Evolutionary conservation across 2,888 invertebrate genomes (phyloP).

Genomic region (Chirona hameri): DNA sequence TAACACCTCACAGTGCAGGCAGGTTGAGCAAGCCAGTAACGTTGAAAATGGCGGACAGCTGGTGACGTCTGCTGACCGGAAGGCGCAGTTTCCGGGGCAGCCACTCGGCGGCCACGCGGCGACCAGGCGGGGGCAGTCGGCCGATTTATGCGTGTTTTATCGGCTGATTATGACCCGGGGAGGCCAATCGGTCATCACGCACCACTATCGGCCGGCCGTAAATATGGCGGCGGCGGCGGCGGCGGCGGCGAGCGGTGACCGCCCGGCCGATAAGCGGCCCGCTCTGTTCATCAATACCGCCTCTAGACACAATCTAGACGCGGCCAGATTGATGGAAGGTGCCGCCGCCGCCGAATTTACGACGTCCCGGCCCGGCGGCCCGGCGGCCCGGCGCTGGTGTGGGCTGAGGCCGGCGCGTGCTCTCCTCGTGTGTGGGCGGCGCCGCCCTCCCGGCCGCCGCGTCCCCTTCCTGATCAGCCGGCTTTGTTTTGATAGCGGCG

Average conservation of each 20-base stretch:
- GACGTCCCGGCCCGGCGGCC: background rate
- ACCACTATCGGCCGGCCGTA: background rate
- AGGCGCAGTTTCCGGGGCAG: too few species aligned
- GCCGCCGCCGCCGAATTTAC: background rate
- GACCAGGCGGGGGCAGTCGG: background rate
- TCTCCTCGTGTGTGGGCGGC: too few species aligned
- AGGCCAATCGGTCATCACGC: background rate
- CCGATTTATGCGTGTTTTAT: slow-evolving; percentile 25
- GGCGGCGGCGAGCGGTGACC: background rate
- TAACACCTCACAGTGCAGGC: too few species aligned
- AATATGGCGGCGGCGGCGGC: slow-evolving; percentile 4
- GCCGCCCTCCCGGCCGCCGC: background rate
- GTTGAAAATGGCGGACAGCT: background rate
- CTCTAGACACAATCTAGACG: background rate
- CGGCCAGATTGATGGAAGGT: slow-evolving; percentile 1
- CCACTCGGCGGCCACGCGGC: background rate
- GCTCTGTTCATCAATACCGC: background rate
- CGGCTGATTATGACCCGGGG: background rate
- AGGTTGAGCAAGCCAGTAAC: too few species aligned
- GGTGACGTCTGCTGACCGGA: too few species aligned
- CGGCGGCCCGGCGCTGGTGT: background rate
- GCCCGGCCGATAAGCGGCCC: background rate
- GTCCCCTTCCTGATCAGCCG: background rate
- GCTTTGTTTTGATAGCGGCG: slow-evolving; percentile 22
- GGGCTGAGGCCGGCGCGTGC: too few species aligned